These are phyloP conservation scores for Notodonta dromedarius DNA, from an alignment of 2,888 invertebrate genomes.

Conservation along the genomic window DNA sequence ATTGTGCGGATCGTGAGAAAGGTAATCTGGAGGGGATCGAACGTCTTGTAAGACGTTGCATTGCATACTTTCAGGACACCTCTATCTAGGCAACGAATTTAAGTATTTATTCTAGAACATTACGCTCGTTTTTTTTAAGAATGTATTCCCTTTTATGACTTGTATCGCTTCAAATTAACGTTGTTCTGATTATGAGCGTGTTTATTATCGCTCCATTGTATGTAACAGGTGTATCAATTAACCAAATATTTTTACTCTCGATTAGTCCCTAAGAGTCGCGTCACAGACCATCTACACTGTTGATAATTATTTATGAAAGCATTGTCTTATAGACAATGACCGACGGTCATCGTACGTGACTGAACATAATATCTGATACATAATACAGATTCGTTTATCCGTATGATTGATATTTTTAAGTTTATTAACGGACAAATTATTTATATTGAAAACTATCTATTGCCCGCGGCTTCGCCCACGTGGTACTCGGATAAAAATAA, in stretches of 20 bases:
- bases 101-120: too few species aligned
- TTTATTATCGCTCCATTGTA: neutral
- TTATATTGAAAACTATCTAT: neutral
- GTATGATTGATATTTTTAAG: constrained; percentile 22
- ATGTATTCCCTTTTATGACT: neutral
- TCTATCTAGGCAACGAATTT: neutral
- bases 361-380: constrained; percentile 26
- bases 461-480: too few species aligned
- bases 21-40: constrained; percentile 60
- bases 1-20: constrained; percentile 78
- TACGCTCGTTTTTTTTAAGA: neutral
- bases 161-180: neutral
- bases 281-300: constrained; percentile 35
- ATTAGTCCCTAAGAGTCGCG: constrained; percentile 25
- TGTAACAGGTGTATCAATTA: constrained; percentile 1
- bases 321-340: constrained; percentile 65
- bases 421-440: neutral
- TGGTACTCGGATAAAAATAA: too few species aligned
- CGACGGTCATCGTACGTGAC: constrained; percentile 49
- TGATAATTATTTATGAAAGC: constrained; percentile 62
- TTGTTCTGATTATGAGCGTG: neutral
- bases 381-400: constrained; percentile 24
- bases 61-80: constrained; percentile 37
- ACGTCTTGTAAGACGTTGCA: constrained; percentile 65
- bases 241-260: constrained; percentile 35